Evolutionary conservation across 1,140 invertebrate species (phyloP), one percentile per base, ranked within the genome.

Genomic region (Macrosteles quadrilineatus): DNA sequence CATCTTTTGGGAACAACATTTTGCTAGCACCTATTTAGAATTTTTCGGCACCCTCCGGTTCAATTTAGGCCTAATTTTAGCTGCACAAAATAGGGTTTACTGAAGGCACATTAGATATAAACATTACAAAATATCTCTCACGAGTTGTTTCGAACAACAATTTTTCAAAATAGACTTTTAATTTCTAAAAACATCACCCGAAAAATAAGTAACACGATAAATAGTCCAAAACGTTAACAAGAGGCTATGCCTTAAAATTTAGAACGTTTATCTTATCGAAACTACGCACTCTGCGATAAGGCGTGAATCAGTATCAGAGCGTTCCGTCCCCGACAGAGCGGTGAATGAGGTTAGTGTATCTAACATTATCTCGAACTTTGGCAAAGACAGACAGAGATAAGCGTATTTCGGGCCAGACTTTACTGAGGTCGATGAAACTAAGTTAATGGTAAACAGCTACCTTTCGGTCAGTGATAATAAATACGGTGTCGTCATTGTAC

Each of bases 191-290:
- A 59, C 21, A 59, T 59, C 55, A 59, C 55, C 55, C 55, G 25
- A n/a, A 29, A 27, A 59, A 17, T 59, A 59, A 59, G 55, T 59
- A 59, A 59, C 55, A 59, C 4, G 55, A 59, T 59, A 59, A 27
- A 59, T 14, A 59, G 55, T 59, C 23, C 21, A 59, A 59, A 59
- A 30, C 32, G 2, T 59, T 25, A 59, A 59, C 55, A 59, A 50
- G 55, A 59, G 55, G 55, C 55, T 59, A 21, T 14, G 55, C 55
- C 55, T 59, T 59, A 59, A 27, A 59, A 59, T 59, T 59, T 59
- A 25, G 55, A 19, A 50, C 4, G 4, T 3, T 50, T 21, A 21
- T 59, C 55, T 59, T 59, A 59, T 59, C 21, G 23, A 59, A 59
- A 59, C 55, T 59, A 59, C 21, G 55, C 55, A 59, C 12, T 59